These are phyloP conservation scores for Pterois miles DNA, from an alignment of 2,797 vertebrate species.

Conservation along the genomic window DNA sequence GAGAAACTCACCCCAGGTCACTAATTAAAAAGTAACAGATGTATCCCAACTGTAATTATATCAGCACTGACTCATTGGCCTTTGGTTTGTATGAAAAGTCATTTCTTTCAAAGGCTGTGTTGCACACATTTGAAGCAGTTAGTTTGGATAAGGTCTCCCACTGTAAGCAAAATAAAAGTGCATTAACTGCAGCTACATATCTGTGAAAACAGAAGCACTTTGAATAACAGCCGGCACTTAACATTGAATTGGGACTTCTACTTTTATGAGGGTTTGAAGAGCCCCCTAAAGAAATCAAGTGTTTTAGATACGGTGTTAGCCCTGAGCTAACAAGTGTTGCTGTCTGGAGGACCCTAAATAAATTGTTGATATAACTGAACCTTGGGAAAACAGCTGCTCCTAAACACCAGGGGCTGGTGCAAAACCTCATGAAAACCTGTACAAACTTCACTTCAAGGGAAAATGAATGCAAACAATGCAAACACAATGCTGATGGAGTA, in stretches of 20 bases:
- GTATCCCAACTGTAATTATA: conserved; percentile 67
- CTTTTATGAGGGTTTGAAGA: conserved; percentile 49
- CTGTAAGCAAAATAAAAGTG: conserved; percentile 1
- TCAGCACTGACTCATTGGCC: conserved; percentile 55
- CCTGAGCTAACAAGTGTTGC: conserved; percentile 50
- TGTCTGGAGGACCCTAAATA: conserved; percentile 57
- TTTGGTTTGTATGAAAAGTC: conserved; percentile 58
- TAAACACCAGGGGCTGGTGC: conserved; percentile 28
- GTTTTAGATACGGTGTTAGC: conserved; percentile 42
- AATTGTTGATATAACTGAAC: conserved; percentile 55
- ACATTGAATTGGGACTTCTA: conserved; percentile 29
- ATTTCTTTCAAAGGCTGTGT: conserved; percentile 36
- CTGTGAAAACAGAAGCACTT: background rate
- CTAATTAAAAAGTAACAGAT: conserved; percentile 71
- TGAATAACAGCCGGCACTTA: conserved; percentile 28
- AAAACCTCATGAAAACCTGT: conserved; percentile 27
- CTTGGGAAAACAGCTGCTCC: conserved; percentile 59
- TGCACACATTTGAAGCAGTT: conserved; percentile 29
- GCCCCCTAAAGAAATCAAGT: conserved; percentile 46
- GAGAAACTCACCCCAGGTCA: conserved; percentile 56
- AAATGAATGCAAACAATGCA: conserved; percentile 21
- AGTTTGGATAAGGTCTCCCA: conserved; percentile 13
- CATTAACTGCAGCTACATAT: background rate
- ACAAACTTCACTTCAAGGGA: conserved; percentile 24
- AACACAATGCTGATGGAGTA: background rate